Percentiles rank a stretch among this genome's conserved stretches.
Evolutionary conservation across 2,113 vertebrate species (phyloP).

Genomic region (Donacobius atricapilla): DNA sequence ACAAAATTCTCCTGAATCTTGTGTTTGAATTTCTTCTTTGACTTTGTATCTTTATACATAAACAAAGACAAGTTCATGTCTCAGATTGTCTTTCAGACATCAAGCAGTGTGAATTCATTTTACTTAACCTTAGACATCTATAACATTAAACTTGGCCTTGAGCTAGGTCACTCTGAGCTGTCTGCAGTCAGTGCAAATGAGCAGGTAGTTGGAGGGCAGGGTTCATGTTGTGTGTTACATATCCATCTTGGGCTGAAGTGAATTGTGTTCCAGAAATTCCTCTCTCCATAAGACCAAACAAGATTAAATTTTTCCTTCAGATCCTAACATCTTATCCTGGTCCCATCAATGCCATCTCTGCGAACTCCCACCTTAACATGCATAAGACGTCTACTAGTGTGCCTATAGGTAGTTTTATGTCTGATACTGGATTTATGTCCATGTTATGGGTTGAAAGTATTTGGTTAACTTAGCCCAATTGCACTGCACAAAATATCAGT

Average conservation of each 20-base stretch:
- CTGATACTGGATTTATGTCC: background rate
- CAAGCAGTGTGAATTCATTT: background rate
- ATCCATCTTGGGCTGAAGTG: background rate
- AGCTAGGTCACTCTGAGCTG: background rate
- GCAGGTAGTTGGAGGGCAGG: background rate
- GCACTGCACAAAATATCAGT: background rate
- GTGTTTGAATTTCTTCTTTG: background rate
- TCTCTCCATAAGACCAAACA: background rate
- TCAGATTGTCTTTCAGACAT: background rate
- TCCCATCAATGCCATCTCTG: background rate
- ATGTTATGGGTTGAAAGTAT: background rate
- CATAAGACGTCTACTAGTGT: background rate
- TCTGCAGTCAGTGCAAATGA: background rate
- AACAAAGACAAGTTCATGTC: background rate
- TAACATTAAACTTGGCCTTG: background rate
- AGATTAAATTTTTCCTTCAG: background rate
- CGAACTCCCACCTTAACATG: background rate
- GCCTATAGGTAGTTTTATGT: background rate
- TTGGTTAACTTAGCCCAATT: background rate
- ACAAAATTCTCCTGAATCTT: background rate
- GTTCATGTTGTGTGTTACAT: background rate
- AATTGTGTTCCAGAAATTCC: background rate
- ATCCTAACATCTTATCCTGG: background rate
- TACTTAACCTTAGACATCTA: background rate
- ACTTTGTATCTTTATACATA: background rate